phyloP scores from a whole-genome alignment of 2,888 invertebrate genomes.

The Odontocerum albicorne region DNA sequence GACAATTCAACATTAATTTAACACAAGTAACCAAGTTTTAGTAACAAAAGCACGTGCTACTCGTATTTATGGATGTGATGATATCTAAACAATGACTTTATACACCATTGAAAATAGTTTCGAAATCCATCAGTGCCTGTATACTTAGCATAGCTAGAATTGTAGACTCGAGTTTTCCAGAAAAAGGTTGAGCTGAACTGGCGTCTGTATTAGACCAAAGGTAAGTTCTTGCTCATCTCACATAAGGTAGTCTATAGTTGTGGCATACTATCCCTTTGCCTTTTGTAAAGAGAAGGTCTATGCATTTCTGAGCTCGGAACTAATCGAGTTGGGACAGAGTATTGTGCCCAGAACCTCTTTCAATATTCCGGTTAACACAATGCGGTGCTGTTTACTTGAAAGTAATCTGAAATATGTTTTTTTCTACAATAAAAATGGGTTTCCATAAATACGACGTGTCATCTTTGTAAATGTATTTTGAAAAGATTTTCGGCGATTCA shows the following conservation, averaged over 20 bases:
- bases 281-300: conserved; percentile 6
- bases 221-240: neutral
- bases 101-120: no score
- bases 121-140: no score
- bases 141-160: no score
- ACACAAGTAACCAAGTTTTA: no score
- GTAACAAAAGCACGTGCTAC: no score
- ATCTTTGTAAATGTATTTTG: conserved; percentile 17
- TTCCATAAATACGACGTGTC: conserved; percentile 24
- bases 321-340: conserved; percentile 18
- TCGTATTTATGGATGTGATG: no score
- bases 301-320: conserved; percentile 28
- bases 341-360: conserved; percentile 17
- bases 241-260: neutral
- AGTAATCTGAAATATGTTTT: conserved; percentile 19
- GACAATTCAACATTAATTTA: no score
- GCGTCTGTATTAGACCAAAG: neutral
- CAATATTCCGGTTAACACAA: conserved; percentile 6
- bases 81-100: no score
- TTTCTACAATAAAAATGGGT: conserved; percentile 20
- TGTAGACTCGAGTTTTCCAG: no score
- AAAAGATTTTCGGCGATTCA: conserved; percentile 22
- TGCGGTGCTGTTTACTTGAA: conserved; percentile 18
- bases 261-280: neutral
- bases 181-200: conserved; percentile 1